Evolutionary conservation across 1,140 invertebrate genomes (phyloP).

Genomic region (Saxidomus purpurata): DNA sequence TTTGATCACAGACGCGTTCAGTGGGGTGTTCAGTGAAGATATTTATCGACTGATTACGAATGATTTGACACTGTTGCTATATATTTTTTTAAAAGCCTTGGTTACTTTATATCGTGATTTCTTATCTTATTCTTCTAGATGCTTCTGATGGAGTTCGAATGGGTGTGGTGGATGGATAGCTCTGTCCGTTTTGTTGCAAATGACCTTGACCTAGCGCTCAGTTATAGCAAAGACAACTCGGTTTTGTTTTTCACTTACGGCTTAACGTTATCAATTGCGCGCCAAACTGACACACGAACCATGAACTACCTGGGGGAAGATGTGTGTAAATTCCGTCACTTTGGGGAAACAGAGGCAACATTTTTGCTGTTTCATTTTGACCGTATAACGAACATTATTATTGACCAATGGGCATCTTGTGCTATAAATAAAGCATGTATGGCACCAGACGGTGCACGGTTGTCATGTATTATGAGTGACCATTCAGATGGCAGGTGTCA

Average conservation of each 20-base stretch:
- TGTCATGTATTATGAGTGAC: conserved; percentile 16
- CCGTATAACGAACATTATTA: neutral
- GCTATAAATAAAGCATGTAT: conserved; percentile 46
- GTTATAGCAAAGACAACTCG: conserved; percentile 40
- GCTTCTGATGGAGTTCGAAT: neutral
- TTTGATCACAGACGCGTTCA: too few relatives aligned
- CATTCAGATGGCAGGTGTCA: conserved; percentile 44
- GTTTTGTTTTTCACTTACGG: conserved; percentile 63
- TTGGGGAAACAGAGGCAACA: conserved; percentile 59
- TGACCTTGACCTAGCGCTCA: conserved; percentile 34
- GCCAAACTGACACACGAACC: conserved; percentile 44
- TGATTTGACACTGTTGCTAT: too few relatives aligned
- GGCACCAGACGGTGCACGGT: neutral
- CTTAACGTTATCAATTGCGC: conserved; percentile 34
- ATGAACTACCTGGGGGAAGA: conserved; percentile 52
- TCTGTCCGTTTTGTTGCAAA: conserved; percentile 46
- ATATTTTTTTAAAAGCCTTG: too few relatives aligned
- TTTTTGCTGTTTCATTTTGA: conserved; percentile 60
- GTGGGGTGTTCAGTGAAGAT: too few relatives aligned
- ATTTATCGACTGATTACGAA: too few relatives aligned
- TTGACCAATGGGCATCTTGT: conserved; percentile 47
- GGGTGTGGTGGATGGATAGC: conserved; percentile 63
- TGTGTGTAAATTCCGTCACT: conserved; percentile 58
- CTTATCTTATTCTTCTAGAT: too few relatives aligned
- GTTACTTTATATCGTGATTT: too few relatives aligned